Percentiles rank a stretch among this genome's conserved stretches.
Conservation (phyloP, 2,888 invertebrate species). For the Cheilosia vulpina region DNA sequence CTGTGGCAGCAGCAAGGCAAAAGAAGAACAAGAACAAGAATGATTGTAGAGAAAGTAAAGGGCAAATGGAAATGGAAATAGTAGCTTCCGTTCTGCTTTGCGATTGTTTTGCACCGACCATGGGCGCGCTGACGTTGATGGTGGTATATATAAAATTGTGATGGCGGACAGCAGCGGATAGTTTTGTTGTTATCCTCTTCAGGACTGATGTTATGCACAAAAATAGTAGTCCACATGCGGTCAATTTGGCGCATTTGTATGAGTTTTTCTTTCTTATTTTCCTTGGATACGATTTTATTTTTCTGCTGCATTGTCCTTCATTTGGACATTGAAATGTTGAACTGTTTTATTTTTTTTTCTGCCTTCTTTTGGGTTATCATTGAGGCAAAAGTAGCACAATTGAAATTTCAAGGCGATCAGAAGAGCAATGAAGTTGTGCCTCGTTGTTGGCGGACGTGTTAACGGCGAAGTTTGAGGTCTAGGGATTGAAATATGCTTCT, state of each 20-base stretch:
- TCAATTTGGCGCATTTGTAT: constrained; percentile 70
- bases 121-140: constrained; percentile 41
- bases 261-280: constrained; percentile 47
- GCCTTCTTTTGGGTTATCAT: constrained; percentile 55
- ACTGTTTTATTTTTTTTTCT: constrained; percentile 1
- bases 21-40: constrained; percentile 54
- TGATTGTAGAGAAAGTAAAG: constrained; percentile 65
- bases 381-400: constrained; percentile 64
- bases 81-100: constrained; percentile 69
- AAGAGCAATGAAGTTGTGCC: not conserved
- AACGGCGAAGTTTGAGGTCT: constrained; percentile 8
- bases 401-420: constrained; percentile 66
- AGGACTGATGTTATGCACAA: constrained; percentile 63
- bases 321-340: constrained; percentile 73
- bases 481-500: no score
- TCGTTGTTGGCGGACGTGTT: not conserved
- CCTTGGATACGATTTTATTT: constrained; percentile 44
- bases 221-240: constrained; percentile 62
- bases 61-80: constrained; percentile 68
- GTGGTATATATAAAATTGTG: constrained; percentile 17
- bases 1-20: constrained; percentile 38
- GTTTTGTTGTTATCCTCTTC: constrained; percentile 43
- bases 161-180: constrained; percentile 12
- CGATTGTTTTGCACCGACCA: constrained; percentile 62
- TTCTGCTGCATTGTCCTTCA: constrained; percentile 73